Percentiles rank a stretch among this genome's conserved stretches.
phyloP scores from a whole-genome alignment of 2,797 vertebrate genomes.

The Catharus ustulatus region DNA sequence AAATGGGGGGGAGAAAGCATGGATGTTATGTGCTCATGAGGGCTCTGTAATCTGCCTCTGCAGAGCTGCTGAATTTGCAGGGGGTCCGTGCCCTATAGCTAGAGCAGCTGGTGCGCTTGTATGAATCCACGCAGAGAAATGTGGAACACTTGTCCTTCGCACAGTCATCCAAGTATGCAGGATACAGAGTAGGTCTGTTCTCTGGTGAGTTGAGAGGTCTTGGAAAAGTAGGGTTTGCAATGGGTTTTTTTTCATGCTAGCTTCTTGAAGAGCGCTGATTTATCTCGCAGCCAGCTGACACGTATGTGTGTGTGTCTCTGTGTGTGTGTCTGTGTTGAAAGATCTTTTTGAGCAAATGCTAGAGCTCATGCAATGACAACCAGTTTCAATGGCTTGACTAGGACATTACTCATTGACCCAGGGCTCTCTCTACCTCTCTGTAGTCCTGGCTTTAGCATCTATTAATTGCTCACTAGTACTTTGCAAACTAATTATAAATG shows the following conservation, averaged over 20 bases:
- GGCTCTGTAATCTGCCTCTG: conserved; percentile 60
- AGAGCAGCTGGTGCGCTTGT: conserved; percentile 69
- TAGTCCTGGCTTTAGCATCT: conserved; percentile 33
- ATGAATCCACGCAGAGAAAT: conserved; percentile 67
- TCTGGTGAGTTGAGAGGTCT: conserved; percentile 66
- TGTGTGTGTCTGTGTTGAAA: conserved; percentile 42
- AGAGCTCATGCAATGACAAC: conserved; percentile 3
- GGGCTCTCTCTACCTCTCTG: neutral
- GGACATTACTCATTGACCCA: neutral
- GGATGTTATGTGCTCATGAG: conserved; percentile 45
- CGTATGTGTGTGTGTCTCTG: conserved; percentile 24
- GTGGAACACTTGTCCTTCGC: conserved; percentile 67
- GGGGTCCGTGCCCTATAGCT: conserved; percentile 67
- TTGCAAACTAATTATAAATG: neutral
- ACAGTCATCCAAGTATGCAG: conserved; percentile 69
- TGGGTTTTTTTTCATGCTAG: neutral
- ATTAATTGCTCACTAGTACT: conserved; percentile 16
- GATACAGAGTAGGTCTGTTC: conserved; percentile 69
- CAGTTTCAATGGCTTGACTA: neutral
- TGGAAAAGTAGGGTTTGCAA: conserved; percentile 52
- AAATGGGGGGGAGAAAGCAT: neutral
- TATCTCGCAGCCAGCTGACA: conserved; percentile 56
- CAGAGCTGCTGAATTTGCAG: conserved; percentile 66
- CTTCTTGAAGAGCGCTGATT: conserved; percentile 1
- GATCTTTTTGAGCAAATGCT: conserved; percentile 48